Percentiles rank a stretch among this genome's conserved stretches.
Conservation (phyloP, 2,888 invertebrate genomes). For the Ichneumoninae sp. region DNA sequence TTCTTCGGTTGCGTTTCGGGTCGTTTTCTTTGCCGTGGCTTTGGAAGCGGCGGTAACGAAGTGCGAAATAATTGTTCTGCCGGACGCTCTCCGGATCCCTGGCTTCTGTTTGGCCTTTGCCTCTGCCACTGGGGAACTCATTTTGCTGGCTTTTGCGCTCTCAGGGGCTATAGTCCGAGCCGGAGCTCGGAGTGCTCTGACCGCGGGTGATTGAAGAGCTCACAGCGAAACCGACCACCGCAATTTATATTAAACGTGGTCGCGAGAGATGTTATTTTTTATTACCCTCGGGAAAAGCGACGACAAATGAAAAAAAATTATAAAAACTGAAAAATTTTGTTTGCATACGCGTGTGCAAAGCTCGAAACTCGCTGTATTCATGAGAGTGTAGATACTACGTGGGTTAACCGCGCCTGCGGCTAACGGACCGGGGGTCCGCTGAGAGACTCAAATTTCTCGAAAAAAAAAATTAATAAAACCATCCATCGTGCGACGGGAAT, state of each 20-base stretch:
- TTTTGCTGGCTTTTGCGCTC: constrained; percentile 39
- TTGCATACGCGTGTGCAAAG: constrained; percentile 14
- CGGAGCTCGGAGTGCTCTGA: constrained; percentile 20
- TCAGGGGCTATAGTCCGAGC: constrained; percentile 17
- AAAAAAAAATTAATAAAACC: no score
- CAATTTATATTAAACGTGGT: constrained; percentile 65
- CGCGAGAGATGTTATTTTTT: constrained; percentile 26
- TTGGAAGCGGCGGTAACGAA: constrained; percentile 52
- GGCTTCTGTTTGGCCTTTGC: constrained; percentile 9
- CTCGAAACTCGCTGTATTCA: not conserved
- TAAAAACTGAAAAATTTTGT: constrained; percentile 1
- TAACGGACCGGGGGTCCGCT: no score
- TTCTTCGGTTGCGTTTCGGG: not conserved
- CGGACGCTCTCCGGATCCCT: constrained; percentile 32
- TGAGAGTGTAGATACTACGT: not conserved
- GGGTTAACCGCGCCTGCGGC: not conserved
- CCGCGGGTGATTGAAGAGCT: constrained; percentile 61
- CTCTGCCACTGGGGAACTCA: constrained; percentile 27
- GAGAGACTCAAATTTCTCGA: no score
- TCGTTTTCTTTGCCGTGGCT: constrained; percentile 36
- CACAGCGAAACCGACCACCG: constrained; percentile 51
- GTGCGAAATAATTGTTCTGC: constrained; percentile 61
- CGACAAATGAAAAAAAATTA: constrained; percentile 12
- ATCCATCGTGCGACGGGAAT: no score
- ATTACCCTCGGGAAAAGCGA: constrained; percentile 26